phyloP scores from a whole-genome alignment of 2,888 invertebrate species.

The Synergus umbraculus region DNA sequence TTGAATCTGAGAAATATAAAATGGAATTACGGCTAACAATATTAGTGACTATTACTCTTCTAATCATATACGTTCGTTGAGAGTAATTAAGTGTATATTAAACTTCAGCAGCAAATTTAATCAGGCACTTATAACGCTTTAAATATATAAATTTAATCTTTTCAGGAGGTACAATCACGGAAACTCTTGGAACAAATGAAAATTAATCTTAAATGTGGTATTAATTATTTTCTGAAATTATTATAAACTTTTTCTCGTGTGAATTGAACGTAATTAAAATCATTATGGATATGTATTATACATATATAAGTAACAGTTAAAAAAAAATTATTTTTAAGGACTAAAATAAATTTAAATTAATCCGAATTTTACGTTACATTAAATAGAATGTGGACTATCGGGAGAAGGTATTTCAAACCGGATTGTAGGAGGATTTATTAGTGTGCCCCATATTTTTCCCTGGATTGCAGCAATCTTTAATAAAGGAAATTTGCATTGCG shows the following conservation, averaged over 20 bases:
- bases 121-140: neutral
- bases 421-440: conserved; percentile 80
- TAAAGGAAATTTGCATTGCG: conserved; percentile 78
- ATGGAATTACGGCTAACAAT: conserved; percentile 45
- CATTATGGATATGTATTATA: neutral
- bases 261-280: neutral
- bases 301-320: neutral
- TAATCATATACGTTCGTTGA: conserved; percentile 65
- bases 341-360: neutral
- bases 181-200: conserved; percentile 12
- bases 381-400: conserved; percentile 69
- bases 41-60: conserved; percentile 50
- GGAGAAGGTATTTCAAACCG: conserved; percentile 70
- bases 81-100: conserved; percentile 52
- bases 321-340: neutral
- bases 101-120: neutral
- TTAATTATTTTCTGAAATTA: conserved; percentile 29
- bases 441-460: conserved; percentile 79
- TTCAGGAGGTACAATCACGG: conserved; percentile 50
- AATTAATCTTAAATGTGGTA: conserved; percentile 61
- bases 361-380: neutral
- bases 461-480: conserved; percentile 80
- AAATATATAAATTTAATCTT: conserved; percentile 49
- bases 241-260: neutral
- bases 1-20: conserved; percentile 3